Evolutionary conservation across 2,888 invertebrate species (phyloP).

Genomic region (Metalampra italica): DNA sequence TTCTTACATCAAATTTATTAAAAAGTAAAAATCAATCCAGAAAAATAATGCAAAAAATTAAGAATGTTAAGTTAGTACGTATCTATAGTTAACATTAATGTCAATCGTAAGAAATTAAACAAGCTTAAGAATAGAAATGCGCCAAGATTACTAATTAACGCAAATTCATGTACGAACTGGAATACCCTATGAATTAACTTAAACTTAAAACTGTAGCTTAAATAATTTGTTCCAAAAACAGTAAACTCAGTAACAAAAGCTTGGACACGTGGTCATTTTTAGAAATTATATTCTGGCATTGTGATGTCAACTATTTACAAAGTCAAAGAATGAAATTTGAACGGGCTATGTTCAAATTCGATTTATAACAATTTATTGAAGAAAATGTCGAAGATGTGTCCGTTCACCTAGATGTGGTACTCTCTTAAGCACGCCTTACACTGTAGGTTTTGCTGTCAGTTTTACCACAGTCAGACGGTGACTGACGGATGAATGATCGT

Average conservation of each 20-base stretch:
- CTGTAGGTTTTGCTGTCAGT: too few relatives aligned
- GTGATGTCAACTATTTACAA: conserved; percentile 44
- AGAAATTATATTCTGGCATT: conserved; percentile 31
- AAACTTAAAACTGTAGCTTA: conserved; percentile 37
- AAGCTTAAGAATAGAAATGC: conserved; percentile 38
- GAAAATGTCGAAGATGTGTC: too few relatives aligned
- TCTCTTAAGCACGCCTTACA: too few relatives aligned
- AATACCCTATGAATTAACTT: conserved; percentile 37
- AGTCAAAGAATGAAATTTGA: too few relatives aligned
- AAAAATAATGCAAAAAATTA: conserved; percentile 62
- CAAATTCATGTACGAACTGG: conserved; percentile 36
- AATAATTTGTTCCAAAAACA: conserved; percentile 61
- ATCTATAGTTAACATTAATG: conserved; percentile 46
- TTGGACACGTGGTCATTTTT: conserved; percentile 37
- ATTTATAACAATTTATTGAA: too few relatives aligned
- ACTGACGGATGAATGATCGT: too few relatives aligned
- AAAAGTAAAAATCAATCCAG: conserved; percentile 71
- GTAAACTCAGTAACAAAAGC: conserved; percentile 56
- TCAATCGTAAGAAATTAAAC: conserved; percentile 58
- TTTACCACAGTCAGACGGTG: too few relatives aligned
- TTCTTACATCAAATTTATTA: conserved; percentile 62
- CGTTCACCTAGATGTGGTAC: too few relatives aligned
- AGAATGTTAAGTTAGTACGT: conserved; percentile 59
- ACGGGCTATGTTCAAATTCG: too few relatives aligned
- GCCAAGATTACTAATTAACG: conserved; percentile 30